Conservation (phyloP, 1,140 invertebrate genomes). For the Tetragnatha versicolor region DNA sequence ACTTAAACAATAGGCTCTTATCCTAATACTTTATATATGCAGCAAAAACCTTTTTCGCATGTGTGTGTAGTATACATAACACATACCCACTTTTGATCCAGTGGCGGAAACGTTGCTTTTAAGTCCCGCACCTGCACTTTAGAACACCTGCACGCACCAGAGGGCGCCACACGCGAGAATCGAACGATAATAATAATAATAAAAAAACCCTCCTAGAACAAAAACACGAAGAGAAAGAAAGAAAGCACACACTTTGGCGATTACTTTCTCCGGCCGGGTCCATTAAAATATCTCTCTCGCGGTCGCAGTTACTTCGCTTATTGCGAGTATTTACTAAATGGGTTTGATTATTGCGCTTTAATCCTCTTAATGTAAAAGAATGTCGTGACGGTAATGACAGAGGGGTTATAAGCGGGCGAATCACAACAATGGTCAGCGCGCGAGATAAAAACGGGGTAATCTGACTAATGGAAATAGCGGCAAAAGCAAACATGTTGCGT, state of each 20-base stretch:
- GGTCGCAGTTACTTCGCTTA: background rate
- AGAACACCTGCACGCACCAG: background rate
- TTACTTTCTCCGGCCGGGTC: constrained; percentile 25
- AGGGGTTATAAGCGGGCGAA: no score
- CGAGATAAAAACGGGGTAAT: no score
- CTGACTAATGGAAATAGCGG: background rate
- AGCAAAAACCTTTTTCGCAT: constrained; percentile 24
- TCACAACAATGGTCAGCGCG: no score
- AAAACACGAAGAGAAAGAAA: background rate
- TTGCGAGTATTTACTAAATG: constrained; percentile 37
- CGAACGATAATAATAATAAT: background rate
- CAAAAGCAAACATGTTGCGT: background rate
- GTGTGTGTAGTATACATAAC: background rate
- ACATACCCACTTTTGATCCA: background rate
- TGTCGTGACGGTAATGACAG: constrained; percentile 28
- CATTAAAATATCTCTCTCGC: constrained; percentile 26
- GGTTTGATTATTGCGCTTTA: constrained; percentile 40
- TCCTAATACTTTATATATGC: constrained; percentile 45
- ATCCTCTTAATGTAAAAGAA: constrained; percentile 44
- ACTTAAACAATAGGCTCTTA: constrained; percentile 51
- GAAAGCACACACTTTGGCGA: background rate
- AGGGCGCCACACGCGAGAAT: background rate
- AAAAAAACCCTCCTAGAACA: background rate
- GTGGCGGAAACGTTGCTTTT: background rate
- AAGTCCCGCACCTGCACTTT: no score